Conservation (phyloP, 2,113 vertebrate species). For the Ondatra zibethicus region DNA sequence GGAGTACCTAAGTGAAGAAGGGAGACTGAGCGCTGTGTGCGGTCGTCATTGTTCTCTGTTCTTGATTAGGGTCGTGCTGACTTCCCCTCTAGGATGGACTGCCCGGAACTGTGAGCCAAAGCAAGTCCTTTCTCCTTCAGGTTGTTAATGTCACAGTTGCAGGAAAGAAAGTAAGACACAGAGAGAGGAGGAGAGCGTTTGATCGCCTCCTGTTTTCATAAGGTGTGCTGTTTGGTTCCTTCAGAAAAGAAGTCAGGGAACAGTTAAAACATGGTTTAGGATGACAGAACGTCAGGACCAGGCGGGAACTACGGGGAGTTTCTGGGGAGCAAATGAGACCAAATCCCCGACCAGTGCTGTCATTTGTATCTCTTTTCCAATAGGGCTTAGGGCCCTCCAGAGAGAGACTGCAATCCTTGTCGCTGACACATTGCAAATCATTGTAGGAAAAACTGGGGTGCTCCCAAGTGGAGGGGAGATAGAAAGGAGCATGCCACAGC, state of each 20-base stretch:
- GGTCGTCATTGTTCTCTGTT: background rate
- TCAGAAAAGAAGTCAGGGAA: background rate
- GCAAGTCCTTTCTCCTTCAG: background rate
- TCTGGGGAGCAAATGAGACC: background rate
- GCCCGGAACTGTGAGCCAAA: background rate
- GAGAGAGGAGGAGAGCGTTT: background rate
- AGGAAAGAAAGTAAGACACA: background rate
- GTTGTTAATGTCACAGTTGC: background rate
- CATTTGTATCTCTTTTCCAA: slow-evolving; percentile 3
- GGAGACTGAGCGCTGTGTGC: background rate
- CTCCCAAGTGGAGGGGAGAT: background rate
- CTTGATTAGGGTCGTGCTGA: background rate
- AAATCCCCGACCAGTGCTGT: background rate
- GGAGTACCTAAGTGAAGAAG: background rate
- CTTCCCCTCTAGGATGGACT: background rate
- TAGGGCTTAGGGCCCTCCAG: background rate
- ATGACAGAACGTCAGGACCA: background rate
- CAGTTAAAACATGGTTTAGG: background rate
- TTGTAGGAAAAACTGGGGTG: background rate
- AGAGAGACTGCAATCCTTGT: background rate
- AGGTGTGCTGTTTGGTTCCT: background rate
- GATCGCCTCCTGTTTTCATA: background rate
- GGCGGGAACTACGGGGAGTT: background rate
- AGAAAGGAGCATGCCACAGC: background rate
- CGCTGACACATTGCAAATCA: background rate